Evolutionary conservation across 2,113 vertebrate species (phyloP).

Genomic region (Menura novaehollandiae): DNA sequence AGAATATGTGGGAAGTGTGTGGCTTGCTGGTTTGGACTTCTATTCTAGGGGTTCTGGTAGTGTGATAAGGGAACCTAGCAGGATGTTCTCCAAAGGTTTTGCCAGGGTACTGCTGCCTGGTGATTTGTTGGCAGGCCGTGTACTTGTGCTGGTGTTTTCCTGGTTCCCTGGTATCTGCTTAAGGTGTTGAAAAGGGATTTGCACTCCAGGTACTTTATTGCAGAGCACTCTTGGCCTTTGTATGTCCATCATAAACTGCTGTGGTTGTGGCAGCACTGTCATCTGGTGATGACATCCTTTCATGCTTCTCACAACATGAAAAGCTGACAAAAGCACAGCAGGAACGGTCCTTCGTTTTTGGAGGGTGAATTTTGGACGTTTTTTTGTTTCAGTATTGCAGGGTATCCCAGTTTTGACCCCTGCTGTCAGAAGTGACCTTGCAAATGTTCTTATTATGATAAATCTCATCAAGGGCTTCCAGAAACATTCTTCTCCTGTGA

Average conservation of each 20-base stretch:
- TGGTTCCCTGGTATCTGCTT: neutral
- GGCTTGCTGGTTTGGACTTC: neutral
- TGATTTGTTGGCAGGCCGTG: neutral
- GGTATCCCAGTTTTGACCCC: neutral
- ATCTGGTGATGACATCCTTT: neutral
- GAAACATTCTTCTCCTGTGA: neutral
- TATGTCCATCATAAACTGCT: neutral
- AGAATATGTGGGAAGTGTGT: rapidly evolving
- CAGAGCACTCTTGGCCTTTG: neutral
- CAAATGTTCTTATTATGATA: neutral
- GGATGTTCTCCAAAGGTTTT: neutral
- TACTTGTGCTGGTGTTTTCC: neutral
- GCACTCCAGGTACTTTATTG: neutral
- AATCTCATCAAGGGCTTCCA: neutral
- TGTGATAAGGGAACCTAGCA: neutral
- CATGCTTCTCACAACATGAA: neutral
- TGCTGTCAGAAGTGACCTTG: neutral
- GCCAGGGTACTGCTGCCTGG: neutral
- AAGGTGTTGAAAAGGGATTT: neutral
- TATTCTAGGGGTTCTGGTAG: neutral
- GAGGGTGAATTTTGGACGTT: neutral
- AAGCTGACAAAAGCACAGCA: neutral
- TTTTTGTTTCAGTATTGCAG: neutral
- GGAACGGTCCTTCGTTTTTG: neutral
- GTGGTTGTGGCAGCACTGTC: neutral